These are phyloP conservation scores for Drosophila niveifrons DNA, from an alignment of 2,888 invertebrate species.

Conservation along the genomic window DNA sequence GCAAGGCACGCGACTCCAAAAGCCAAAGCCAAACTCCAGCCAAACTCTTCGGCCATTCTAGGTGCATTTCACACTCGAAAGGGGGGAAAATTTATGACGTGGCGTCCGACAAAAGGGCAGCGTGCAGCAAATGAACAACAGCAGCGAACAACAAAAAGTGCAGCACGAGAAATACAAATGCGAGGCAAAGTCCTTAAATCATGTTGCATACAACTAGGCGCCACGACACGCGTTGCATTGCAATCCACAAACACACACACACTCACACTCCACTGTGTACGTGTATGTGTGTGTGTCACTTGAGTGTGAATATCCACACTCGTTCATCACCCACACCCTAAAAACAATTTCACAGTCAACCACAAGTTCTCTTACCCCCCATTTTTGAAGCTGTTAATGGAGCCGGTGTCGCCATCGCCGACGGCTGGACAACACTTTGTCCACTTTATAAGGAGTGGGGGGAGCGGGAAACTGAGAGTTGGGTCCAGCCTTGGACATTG, in stretches of 20 bases:
- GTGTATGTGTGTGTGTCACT: constrained; percentile 45
- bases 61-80: constrained; percentile 36
- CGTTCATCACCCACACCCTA: constrained; percentile 58
- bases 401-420: constrained; percentile 74
- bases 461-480: neutral
- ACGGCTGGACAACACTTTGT: constrained; percentile 74
- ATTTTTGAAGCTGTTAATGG: constrained; percentile 66
- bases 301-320: constrained; percentile 78
- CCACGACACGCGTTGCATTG: constrained; percentile 57
- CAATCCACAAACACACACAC: constrained; percentile 37
- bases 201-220: constrained; percentile 78
- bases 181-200: constrained; percentile 67
- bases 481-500: constrained; percentile 19
- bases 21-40: constrained; percentile 8
- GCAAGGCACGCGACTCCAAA: constrained; percentile 62
- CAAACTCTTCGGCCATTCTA: constrained; percentile 26
- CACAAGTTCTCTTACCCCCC: constrained; percentile 29
- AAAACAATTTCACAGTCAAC: constrained; percentile 18
- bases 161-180: constrained; percentile 55
- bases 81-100: constrained; percentile 58
- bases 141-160: constrained; percentile 62
- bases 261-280: constrained; percentile 12
- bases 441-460: constrained; percentile 39
- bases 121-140: constrained; percentile 63
- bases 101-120: constrained; percentile 28